Percentiles rank a stretch among this genome's conserved stretches.
phyloP scores from a whole-genome alignment of 2,888 invertebrate species.

The Pristionchus arcanus region DNA sequence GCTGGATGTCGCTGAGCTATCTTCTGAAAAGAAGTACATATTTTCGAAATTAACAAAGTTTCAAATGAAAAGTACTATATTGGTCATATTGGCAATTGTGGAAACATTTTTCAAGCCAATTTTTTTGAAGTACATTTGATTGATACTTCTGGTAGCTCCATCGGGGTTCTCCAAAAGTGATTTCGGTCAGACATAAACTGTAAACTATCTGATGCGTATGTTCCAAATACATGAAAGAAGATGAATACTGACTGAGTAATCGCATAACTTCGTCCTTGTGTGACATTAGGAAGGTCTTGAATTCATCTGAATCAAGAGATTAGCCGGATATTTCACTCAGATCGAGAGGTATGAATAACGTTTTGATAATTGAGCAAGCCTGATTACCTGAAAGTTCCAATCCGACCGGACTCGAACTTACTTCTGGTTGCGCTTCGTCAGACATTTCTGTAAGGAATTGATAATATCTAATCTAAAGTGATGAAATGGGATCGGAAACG shows the following conservation, averaged over 20 bases:
- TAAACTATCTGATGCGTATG: too few relatives aligned
- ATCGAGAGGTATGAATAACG: not conserved
- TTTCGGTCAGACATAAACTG: too few relatives aligned
- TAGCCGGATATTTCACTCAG: not conserved
- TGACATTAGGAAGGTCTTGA: slow-evolving; percentile 41
- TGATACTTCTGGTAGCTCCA: too few relatives aligned
- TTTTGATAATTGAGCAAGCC: not conserved
- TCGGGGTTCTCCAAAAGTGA: not conserved
- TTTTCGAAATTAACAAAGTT: not conserved
- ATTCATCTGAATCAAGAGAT: not conserved
- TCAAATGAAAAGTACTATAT: too few relatives aligned
- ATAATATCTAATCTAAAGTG: not conserved
- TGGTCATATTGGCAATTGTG: too few relatives aligned
- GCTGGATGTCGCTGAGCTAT: not conserved
- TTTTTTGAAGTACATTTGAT: too few relatives aligned
- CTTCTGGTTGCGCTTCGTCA: not conserved
- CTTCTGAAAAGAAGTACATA: not conserved
- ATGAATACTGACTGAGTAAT: slow-evolving; percentile 9
- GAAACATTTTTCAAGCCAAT: too few relatives aligned
- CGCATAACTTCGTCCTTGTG: slow-evolving; percentile 50
- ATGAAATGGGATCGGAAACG: not conserved
- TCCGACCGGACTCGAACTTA: not conserved
- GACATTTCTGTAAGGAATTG: not conserved
- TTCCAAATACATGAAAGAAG: not conserved
- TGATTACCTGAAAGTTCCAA: not conserved